Conservation (phyloP, 2,888 invertebrate genomes). For the Pandemis cinnamomeana region DNA sequence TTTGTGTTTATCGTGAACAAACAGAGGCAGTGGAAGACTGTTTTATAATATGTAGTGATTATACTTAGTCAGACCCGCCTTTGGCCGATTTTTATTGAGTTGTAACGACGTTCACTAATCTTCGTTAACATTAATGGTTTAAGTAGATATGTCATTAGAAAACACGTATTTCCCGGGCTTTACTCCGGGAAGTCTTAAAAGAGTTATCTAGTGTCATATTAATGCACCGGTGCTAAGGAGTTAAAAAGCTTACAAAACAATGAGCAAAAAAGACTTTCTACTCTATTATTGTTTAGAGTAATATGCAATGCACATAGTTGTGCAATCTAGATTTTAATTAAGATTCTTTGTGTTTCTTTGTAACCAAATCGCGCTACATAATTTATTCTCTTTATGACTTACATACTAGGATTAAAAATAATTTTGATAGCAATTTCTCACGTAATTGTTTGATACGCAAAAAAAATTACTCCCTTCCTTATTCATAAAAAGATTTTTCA, state of each 20-base stretch:
- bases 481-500: too few relatives aligned
- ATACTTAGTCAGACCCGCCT: too few relatives aligned
- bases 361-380: conserved; percentile 54
- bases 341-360: conserved; percentile 49
- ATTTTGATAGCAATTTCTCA: conserved; percentile 57
- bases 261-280: conserved; percentile 27
- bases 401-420: conserved; percentile 50
- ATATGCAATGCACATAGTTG: conserved; percentile 13
- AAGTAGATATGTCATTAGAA: conserved; percentile 26
- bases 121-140: conserved; percentile 17
- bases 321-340: conserved; percentile 54
- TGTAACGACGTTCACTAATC: conserved; percentile 28
- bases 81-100: conserved; percentile 2
- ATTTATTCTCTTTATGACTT: conserved; percentile 45
- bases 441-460: conserved; percentile 59
- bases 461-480: too few relatives aligned
- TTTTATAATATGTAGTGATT: too few relatives aligned
- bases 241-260: neutral
- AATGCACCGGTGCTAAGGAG: neutral
- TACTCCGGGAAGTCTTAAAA: conserved; percentile 18
- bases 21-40: too few relatives aligned
- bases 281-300: conserved; percentile 12
- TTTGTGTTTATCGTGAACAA: too few relatives aligned
- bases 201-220: neutral
- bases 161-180: conserved; percentile 2